A percentile compares a stretch with the other conserved stretches of the same genome.
These are phyloP conservation scores for Leptoteleia sp. DNA, from an alignment of 1,140 invertebrate genomes.

Conservation along the genomic window DNA sequence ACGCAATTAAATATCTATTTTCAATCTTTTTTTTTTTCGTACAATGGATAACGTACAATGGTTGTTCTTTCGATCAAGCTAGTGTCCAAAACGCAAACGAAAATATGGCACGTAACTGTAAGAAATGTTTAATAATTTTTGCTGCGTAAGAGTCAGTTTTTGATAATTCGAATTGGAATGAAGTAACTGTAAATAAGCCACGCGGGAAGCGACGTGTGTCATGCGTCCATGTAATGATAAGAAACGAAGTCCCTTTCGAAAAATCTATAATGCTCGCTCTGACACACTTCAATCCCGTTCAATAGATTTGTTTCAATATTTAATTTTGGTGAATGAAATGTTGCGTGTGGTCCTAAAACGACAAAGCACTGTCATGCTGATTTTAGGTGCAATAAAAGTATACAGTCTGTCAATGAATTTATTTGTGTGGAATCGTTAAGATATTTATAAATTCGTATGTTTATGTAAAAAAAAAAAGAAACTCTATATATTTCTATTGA, in stretches of 20 bases:
- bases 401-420: too few relatives aligned
- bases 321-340: constrained; percentile 22
- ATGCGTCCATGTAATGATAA: constrained; percentile 47
- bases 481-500: constrained; percentile 3
- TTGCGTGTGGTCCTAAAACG: constrained; percentile 29
- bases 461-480: not conserved
- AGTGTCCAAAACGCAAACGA: not conserved
- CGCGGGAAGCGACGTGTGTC: constrained; percentile 49
- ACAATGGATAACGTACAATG: too few relatives aligned
- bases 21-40: too few relatives aligned
- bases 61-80: too few relatives aligned
- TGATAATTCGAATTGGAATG: constrained; percentile 56
- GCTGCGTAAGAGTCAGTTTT: constrained; percentile 32
- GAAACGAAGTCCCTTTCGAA: constrained; percentile 51
- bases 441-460: not conserved
- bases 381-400: constrained; percentile 22
- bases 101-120: constrained; percentile 29
- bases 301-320: constrained; percentile 42
- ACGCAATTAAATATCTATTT: constrained; percentile 21
- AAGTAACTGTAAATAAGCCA: constrained; percentile 60
- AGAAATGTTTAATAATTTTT: constrained; percentile 36
- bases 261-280: constrained; percentile 38
- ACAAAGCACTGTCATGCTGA: constrained; percentile 20
- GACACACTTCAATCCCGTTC: constrained; percentile 51
- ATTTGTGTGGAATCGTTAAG: not conserved